phyloP scores from a whole-genome alignment of 2,888 invertebrate genomes.

The Leptopilina drosophilae region DNA sequence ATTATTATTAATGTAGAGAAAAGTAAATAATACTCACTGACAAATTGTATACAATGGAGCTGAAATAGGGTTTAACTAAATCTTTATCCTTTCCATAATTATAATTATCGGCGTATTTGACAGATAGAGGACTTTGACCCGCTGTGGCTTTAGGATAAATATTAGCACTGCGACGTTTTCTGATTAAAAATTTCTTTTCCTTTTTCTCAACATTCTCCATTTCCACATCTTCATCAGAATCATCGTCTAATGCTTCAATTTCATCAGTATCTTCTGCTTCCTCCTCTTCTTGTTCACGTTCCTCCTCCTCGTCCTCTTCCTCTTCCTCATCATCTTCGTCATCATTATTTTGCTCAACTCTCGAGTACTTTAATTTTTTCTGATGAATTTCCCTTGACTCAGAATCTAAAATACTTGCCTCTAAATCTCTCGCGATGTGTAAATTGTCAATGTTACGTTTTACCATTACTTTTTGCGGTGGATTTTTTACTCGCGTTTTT shows the following conservation, averaged over 20 bases:
- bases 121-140: slow-evolving; percentile 86
- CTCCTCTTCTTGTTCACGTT: slow-evolving; percentile 14
- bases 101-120: slow-evolving; percentile 87
- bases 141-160: slow-evolving; percentile 63
- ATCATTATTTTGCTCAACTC: slow-evolving; percentile 29
- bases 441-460: slow-evolving; percentile 58
- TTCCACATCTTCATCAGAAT: slow-evolving; percentile 55
- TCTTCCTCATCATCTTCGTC: slow-evolving; percentile 1
- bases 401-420: slow-evolving; percentile 41
- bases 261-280: slow-evolving; percentile 50
- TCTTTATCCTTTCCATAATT: slow-evolving; percentile 83
- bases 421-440: background rate
- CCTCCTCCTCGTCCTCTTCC: slow-evolving; percentile 36
- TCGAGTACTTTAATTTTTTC: slow-evolving; percentile 36
- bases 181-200: slow-evolving; percentile 46
- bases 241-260: slow-evolving; percentile 51
- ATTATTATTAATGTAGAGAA: background rate
- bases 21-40: slow-evolving; percentile 69
- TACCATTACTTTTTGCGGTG: slow-evolving; percentile 65
- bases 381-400: slow-evolving; percentile 26
- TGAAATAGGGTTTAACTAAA: slow-evolving; percentile 94
- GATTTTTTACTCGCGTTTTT: slow-evolving; percentile 63
- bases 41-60: slow-evolving; percentile 92
- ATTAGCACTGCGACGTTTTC: slow-evolving; percentile 60
- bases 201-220: slow-evolving; percentile 54